Evolutionary conservation across 2,113 vertebrate genomes (phyloP), one percentile per base, ranked within the genome.

Genomic region (Ciconia maguari): DNA sequence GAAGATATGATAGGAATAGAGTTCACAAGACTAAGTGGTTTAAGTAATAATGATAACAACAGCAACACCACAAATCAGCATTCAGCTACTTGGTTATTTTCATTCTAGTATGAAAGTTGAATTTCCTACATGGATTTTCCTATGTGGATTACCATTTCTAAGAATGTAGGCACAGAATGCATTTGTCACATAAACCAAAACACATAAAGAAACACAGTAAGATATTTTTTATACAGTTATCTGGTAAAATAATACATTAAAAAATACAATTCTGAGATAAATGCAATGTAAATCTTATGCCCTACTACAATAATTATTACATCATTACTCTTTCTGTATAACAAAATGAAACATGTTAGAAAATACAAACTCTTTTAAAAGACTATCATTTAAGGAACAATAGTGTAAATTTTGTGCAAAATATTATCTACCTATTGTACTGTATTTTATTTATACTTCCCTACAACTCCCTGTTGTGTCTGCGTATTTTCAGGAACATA

Each of bases 401-500:
- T n/a, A 48, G 32, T 75, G 41, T 76, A 52, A 80, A 95, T 60
- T 70, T 75, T 10, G 19, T 75, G 21, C 51, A 82, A 85, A 91
- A 69, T 3, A 21, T 42, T 90, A 38, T 89, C 61, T 77, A 71
- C 74, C 68, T 95, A 36, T 91, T 96, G 7, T 91, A 85, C 29
- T 70, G 64, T 22, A 21, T 94, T 94, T 91, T 89, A 32, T 74
- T 71, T 62, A 15, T n/a, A 61, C 18, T 52, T 78, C 5, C 2
- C 68, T 83, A 83, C 38, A 90, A 29, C 29, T 91, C 76, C 75
- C 75, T 79, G 38, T 83, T 83, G 30, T 48, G 15, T 82, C 70
- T 93, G 22, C 49, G 3, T 84, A 14, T 94, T 76, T 94, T 95
- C 74, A 85, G 87, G 78, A 96, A 75, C 68, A 93, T 91, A 83